A percentile compares a stretch with the other conserved stretches of the same genome.
Conservation (phyloP, 1,140 invertebrate genomes). For the Papilio dardanus region DNA sequence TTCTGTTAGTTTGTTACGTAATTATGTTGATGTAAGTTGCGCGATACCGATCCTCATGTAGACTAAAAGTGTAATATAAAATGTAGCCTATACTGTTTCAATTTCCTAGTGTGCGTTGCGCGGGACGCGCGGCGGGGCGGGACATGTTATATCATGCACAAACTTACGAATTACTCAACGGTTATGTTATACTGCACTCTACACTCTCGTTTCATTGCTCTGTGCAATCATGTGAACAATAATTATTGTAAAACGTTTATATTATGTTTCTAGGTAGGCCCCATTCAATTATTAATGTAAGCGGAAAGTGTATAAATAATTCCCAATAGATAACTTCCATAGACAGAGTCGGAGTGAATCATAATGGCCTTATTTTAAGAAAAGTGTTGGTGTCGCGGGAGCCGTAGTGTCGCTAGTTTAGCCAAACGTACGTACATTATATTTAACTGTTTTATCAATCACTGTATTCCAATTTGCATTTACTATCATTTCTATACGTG, state of each 20-base stretch:
- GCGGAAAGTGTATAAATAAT: constrained; percentile 77
- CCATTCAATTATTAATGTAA: constrained; percentile 79
- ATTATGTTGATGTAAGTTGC: constrained; percentile 64
- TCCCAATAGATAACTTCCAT: constrained; percentile 72
- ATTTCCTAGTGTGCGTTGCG: constrained; percentile 65
- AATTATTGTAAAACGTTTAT: constrained; percentile 64
- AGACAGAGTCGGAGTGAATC: constrained; percentile 54
- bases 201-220: constrained; percentile 62
- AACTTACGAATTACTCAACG: constrained; percentile 72
- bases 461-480: constrained; percentile 58
- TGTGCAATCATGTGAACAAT: constrained; percentile 76
- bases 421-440: constrained; percentile 55
- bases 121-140: constrained; percentile 58
- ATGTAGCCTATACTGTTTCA: constrained; percentile 66
- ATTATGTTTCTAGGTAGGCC: constrained; percentile 77
- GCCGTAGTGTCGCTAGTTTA: constrained; percentile 73
- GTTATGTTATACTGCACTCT: constrained; percentile 56
- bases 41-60: constrained; percentile 66
- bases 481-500: constrained; percentile 41
- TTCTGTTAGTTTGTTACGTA: constrained; percentile 57
- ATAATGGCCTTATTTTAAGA: constrained; percentile 72
- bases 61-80: constrained; percentile 66
- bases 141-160: constrained; percentile 75
- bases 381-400: constrained; percentile 40
- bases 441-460: constrained; percentile 58